Evolutionary conservation across 1,140 invertebrate species (phyloP).

Genomic region (Drosophila novamexicana): DNA sequence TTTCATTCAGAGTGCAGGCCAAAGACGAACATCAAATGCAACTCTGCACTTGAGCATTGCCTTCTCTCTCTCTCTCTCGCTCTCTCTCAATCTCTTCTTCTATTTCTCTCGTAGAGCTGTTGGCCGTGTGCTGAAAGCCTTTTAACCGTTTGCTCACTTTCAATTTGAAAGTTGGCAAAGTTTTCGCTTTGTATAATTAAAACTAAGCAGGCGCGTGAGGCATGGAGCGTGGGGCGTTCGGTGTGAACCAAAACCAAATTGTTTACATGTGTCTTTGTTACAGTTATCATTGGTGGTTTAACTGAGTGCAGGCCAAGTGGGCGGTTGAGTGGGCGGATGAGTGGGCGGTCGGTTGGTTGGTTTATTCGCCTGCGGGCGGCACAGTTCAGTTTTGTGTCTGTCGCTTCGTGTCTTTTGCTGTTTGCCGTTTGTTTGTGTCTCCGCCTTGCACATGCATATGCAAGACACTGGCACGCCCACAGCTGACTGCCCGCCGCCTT

Average conservation of each 20-base stretch:
- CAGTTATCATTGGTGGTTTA: slow-evolving; percentile 68
- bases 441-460: slow-evolving; percentile 56
- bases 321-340: no score
- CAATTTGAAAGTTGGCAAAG: slow-evolving; percentile 55
- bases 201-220: slow-evolving; percentile 38
- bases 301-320: slow-evolving; percentile 1
- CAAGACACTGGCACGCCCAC: slow-evolving; percentile 46
- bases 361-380: background rate
- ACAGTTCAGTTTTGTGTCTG: slow-evolving; percentile 24
- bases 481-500: background rate
- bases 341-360: no score
- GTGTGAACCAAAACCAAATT: slow-evolving; percentile 61
- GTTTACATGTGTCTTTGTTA: slow-evolving; percentile 81
- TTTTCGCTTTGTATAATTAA: slow-evolving; percentile 80
- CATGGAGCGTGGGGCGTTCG: background rate
- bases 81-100: no score
- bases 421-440: slow-evolving; percentile 38
- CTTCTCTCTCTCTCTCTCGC: no score
- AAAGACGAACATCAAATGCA: no score
- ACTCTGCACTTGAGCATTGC: no score
- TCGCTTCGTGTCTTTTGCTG: slow-evolving; percentile 5
- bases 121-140: slow-evolving; percentile 11
- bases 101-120: background rate
- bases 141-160: slow-evolving; percentile 47
- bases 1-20: no score